Evolutionary conservation across 2,888 invertebrate genomes (phyloP).

Genomic region (Dyspetes luteomarginatus): DNA sequence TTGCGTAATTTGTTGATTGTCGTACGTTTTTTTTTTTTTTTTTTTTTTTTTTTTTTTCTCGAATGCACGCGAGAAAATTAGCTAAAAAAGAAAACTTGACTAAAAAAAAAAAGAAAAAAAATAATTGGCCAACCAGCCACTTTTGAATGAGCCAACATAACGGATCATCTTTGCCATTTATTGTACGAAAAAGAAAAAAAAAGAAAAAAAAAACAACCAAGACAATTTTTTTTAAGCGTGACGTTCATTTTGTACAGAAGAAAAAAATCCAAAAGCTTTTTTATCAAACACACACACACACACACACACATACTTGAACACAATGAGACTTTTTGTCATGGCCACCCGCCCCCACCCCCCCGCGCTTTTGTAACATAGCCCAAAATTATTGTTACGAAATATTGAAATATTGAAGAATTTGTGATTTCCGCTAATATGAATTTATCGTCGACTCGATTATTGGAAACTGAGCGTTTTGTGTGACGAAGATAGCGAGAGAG

Average conservation of each 20-base stretch:
- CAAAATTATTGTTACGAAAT: conserved; percentile 52
- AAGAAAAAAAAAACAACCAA: neutral
- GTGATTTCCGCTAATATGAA: conserved; percentile 33
- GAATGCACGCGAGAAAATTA: conserved; percentile 9
- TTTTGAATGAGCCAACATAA: conserved; percentile 15
- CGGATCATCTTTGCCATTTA: conserved; percentile 38
- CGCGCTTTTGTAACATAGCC: conserved; percentile 67
- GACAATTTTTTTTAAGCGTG: conserved; percentile 31
- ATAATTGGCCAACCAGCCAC: neutral
- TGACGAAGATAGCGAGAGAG: neutral
- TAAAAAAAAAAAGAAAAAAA: conserved; percentile 5
- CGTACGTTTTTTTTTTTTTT: too few relatives aligned
- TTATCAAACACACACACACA: conserved; percentile 10
- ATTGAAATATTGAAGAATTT: conserved; percentile 7
- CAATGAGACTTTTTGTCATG: too few relatives aligned
- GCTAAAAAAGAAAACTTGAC: neutral
- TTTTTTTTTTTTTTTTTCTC: too few relatives aligned
- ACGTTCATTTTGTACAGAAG: conserved; percentile 56
- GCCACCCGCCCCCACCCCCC: conserved; percentile 49
- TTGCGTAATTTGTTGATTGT: conserved; percentile 6
- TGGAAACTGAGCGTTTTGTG: conserved; percentile 1
- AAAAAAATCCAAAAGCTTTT: conserved; percentile 41
- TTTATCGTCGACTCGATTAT: conserved; percentile 29
- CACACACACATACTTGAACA: too few relatives aligned
- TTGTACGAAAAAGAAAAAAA: conserved; percentile 35